A percentile compares a stretch with the other conserved stretches of the same genome.
These are phyloP conservation scores for Amiota minor DNA, from an alignment of 2,888 invertebrate species.

Conservation along the genomic window DNA sequence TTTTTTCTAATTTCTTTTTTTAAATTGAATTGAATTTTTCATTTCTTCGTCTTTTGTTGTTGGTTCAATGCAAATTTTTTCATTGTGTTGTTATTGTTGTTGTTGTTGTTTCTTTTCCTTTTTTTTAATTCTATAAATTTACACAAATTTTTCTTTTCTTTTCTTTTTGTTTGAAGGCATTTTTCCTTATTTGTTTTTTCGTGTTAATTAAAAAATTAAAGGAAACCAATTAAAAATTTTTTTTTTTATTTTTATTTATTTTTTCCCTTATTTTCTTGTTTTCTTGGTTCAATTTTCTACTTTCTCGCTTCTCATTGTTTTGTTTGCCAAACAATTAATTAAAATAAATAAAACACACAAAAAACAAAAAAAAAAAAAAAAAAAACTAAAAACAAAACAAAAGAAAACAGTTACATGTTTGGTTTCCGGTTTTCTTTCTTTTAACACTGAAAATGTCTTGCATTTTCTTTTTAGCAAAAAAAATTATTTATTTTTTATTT, in stretches of 20 bases:
- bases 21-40: too few species aligned
- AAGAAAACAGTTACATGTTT: background rate
- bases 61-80: constrained; percentile 16
- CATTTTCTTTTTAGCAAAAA: constrained; percentile 11
- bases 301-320: too few species aligned
- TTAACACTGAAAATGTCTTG: background rate
- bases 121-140: constrained; percentile 2
- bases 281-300: background rate
- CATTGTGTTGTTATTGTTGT: constrained; percentile 20
- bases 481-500: background rate
- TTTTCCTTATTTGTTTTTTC: background rate
- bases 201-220: too few species aligned
- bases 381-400: background rate
- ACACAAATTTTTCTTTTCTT: background rate
- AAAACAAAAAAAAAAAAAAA: background rate
- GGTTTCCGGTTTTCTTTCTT: too few species aligned
- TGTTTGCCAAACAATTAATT: background rate
- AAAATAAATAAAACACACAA: background rate
- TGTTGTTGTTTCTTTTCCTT: constrained; percentile 16
- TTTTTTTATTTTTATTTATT: background rate
- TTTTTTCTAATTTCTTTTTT: too few species aligned
- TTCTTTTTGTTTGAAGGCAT: background rate
- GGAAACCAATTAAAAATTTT: background rate
- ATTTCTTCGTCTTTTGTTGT: constrained; percentile 16
- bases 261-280: background rate